phyloP scores from a whole-genome alignment of 2,113 vertebrate genomes.

The Vicugna pacos region DNA sequence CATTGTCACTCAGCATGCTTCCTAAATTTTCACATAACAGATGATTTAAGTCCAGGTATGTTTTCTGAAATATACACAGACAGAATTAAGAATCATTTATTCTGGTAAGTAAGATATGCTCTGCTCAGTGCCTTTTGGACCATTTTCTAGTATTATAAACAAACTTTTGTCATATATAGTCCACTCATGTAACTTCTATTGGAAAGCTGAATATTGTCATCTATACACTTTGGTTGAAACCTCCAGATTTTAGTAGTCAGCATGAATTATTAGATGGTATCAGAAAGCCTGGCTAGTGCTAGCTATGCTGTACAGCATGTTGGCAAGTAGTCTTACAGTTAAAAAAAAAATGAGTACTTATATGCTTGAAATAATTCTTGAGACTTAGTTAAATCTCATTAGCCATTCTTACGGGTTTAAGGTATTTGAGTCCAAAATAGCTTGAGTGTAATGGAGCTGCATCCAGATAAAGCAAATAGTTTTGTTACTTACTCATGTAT shows the following conservation, averaged over 20 bases:
- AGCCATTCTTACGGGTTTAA: not conserved
- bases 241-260: not conserved
- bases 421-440: constrained; percentile 30
- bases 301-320: not conserved
- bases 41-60: constrained; percentile 34
- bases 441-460: constrained; percentile 59
- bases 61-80: constrained; percentile 8
- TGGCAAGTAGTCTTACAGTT: not conserved
- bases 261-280: constrained; percentile 43
- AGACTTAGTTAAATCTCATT: not conserved
- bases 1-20: not conserved
- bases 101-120: not conserved
- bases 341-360: not conserved
- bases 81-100: constrained; percentile 46
- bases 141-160: not conserved
- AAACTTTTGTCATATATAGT: not conserved
- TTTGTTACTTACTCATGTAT: constrained; percentile 27
- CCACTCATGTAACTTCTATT: not conserved
- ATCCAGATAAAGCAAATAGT: constrained; percentile 66
- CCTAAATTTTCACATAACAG: constrained; percentile 37
- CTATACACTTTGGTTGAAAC: not conserved
- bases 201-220: constrained; percentile 34
- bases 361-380: constrained; percentile 36
- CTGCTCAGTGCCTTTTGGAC: not conserved
- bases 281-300: constrained; percentile 38